Percentiles rank a stretch among this genome's conserved stretches.
Evolutionary conservation across 2,113 vertebrate species (phyloP).

Genomic region (Pao palembangensis): DNA sequence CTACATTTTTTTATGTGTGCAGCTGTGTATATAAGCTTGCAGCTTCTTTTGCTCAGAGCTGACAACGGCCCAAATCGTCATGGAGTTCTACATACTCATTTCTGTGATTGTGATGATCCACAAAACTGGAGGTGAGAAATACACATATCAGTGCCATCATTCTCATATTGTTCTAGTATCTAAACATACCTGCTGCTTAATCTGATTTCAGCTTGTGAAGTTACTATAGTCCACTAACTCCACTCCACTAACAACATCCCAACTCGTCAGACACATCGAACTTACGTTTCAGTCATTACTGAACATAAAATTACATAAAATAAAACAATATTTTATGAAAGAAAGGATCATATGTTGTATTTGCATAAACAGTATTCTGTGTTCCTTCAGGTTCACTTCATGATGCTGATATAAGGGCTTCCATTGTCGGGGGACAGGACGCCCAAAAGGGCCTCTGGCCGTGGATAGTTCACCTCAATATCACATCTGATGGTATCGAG

Average conservation of each 20-base stretch:
- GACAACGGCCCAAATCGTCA: not conserved
- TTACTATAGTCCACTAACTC: no score
- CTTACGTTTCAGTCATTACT: not conserved
- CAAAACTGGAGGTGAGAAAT: constrained; percentile 30
- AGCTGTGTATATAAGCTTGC: constrained; percentile 20
- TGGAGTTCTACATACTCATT: constrained; percentile 28
- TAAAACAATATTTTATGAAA: not conserved
- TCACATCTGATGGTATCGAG: accelerated
- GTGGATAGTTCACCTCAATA: constrained; percentile 22
- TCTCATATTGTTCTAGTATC: no score
- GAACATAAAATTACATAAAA: not conserved
- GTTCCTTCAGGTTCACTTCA: not conserved
- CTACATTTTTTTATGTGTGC: not conserved
- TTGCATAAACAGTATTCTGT: not conserved
- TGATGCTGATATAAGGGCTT: constrained; percentile 17
- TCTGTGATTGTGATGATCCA: constrained; percentile 21
- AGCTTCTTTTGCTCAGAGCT: not conserved
- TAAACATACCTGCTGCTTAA: not conserved
- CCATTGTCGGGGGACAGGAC: constrained; percentile 17
- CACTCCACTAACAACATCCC: no score
- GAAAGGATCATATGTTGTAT: not conserved
- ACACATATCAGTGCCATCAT: not conserved
- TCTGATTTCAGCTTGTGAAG: not conserved
- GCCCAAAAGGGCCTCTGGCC: accelerated
- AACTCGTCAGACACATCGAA: no score